Conservation (phyloP, 2,113 vertebrate species). For the Upupa epops region DNA sequence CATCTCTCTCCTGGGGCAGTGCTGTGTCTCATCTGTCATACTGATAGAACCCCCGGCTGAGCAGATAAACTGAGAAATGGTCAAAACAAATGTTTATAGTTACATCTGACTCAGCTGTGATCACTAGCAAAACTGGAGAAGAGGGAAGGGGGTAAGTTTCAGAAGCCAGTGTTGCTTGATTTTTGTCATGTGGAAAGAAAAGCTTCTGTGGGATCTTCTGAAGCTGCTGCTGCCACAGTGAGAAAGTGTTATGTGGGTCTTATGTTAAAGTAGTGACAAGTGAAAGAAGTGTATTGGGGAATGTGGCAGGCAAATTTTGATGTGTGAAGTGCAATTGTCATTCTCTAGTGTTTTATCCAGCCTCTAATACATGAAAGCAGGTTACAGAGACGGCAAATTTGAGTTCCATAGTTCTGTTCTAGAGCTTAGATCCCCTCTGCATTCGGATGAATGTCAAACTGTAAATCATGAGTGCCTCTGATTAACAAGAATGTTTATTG, state of each 20-base stretch:
- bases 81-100: not conserved
- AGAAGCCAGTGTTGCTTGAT: not conserved
- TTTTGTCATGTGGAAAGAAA: not conserved
- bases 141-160: not conserved
- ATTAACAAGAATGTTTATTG: slow-evolving; percentile 4
- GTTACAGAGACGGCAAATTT: not conserved
- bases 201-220: not conserved
- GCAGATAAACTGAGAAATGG: not conserved
- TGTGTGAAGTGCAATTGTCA: not conserved
- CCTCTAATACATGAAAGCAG: not conserved
- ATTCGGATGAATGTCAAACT: not conserved
- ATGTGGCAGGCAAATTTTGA: not conserved
- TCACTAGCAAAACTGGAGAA: not conserved
- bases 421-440: not conserved
- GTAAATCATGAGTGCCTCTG: slow-evolving; percentile 25
- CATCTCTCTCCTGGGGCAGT: not conserved
- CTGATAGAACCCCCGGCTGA: not conserved
- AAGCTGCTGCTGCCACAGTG: not conserved
- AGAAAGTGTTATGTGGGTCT: not conserved
- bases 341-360: fast-evolving
- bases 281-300: not conserved
- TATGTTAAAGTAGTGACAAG: not conserved
- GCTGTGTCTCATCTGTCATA: fast-evolving
- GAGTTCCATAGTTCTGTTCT: not conserved
- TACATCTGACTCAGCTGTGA: not conserved